These are phyloP conservation scores for Hipparchia semele DNA, from an alignment of 2,888 invertebrate species.

Conservation along the genomic window DNA sequence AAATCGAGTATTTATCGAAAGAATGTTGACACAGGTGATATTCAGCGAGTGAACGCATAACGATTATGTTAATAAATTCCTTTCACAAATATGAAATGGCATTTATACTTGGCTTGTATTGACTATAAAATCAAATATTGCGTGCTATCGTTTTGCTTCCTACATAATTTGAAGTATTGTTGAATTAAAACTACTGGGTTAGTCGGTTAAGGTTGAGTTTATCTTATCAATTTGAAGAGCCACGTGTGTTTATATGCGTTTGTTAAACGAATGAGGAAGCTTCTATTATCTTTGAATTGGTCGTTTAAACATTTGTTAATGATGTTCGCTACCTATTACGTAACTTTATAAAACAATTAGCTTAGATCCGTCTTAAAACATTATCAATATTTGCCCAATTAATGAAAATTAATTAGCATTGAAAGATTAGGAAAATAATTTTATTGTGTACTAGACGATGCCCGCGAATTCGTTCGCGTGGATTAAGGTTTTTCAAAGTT, in stretches of 20 bases:
- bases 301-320: background rate
- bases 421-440: too few relatives aligned
- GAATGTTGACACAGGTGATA: slow-evolving; percentile 11
- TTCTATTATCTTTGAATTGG: background rate
- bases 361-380: too few relatives aligned
- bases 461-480: too few relatives aligned
- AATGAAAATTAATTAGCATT: too few relatives aligned
- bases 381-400: too few relatives aligned
- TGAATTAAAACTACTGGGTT: slow-evolving; percentile 50
- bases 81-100: background rate
- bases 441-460: too few relatives aligned
- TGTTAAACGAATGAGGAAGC: background rate
- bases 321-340: background rate
- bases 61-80: slow-evolving; percentile 4
- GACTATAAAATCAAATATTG: slow-evolving; percentile 2
- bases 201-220: slow-evolving; percentile 61
- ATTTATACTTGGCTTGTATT: background rate
- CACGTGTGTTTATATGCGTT: background rate
- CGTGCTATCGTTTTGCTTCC: slow-evolving; percentile 11
- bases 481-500: too few relatives aligned
- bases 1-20: background rate
- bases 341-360: too few relatives aligned
- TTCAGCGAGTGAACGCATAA: background rate
- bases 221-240: slow-evolving; percentile 54
- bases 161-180: slow-evolving; percentile 12